These are phyloP conservation scores for Solea solea DNA, from an alignment of 2,113 vertebrate genomes.

Conservation along the genomic window DNA sequence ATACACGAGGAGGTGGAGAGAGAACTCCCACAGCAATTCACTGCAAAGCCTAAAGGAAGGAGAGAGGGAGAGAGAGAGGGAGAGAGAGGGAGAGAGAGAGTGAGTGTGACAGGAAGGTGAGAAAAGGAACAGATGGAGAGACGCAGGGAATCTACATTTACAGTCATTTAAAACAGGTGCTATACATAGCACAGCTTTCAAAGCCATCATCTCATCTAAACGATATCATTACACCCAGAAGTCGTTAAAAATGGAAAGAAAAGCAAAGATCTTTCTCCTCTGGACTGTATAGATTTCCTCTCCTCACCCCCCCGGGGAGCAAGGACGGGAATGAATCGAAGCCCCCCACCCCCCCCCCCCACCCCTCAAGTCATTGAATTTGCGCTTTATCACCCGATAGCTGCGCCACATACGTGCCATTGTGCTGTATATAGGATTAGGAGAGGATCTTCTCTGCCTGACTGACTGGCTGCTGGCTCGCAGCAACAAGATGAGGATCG, in stretches of 20 bases:
- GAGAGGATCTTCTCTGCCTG: constrained; percentile 73
- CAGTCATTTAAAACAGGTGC: constrained; percentile 67
- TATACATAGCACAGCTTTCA: constrained; percentile 65
- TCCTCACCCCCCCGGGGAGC: constrained; percentile 56
- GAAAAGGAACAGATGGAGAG: constrained; percentile 80
- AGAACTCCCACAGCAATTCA: constrained; percentile 72
- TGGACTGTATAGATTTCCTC: constrained; percentile 51
- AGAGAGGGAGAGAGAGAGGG: constrained; percentile 30
- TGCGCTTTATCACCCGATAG: constrained; percentile 62
- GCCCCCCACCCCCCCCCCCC: background rate
- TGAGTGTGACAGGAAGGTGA: constrained; percentile 68
- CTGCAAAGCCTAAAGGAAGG: constrained; percentile 52
- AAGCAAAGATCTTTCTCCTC: constrained; percentile 18
- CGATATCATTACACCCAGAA: constrained; percentile 64
- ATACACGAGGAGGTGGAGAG: constrained; percentile 60
- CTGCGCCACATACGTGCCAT: constrained; percentile 60
- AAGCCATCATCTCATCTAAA: constrained; percentile 58
- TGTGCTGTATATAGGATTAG: constrained; percentile 68
- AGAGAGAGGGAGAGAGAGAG: constrained; percentile 26
- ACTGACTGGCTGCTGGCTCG: constrained; percentile 62
- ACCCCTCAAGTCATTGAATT: constrained; percentile 69
- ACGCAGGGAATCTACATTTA: constrained; percentile 59
- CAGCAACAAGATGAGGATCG: constrained; percentile 62
- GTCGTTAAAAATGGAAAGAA: constrained; percentile 55
- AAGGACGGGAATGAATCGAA: constrained; percentile 66